Evolutionary conservation across 1,140 invertebrate genomes (phyloP), one percentile per base, ranked within the genome.

Genomic region (Aphelenchoides besseyi): DNA sequence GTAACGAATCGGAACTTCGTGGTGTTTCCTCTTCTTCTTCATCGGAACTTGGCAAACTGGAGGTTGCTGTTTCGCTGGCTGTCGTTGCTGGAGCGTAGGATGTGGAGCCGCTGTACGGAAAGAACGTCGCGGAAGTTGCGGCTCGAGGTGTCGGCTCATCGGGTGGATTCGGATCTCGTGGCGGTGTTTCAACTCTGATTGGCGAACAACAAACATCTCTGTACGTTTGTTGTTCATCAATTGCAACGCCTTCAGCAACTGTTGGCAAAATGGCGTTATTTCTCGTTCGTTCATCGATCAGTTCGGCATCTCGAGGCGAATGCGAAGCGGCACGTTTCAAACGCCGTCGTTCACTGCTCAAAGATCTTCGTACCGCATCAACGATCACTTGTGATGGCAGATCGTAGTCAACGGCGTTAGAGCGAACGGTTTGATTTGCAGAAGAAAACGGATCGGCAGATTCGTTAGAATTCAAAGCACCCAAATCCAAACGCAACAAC

Each of bases 21-120:
- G 63, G 63, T 16, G 63, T 32, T 18, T 36, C 32, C n/a, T 66
- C 63, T 37, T 66, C 63, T 29, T 66, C 63, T 30, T 59, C 55
- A 30, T 29, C 32, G 30, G 30, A 33, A 1, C n/a, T 36, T 26
- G 36, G 30, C n/a, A 30, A 1, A 8, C 32, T 66, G 18, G 30
- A 33, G 9, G 32, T 16, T 12, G 32, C 9, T 18, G 16, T 12
- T n/a, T 29, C 12, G 2, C 16, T 36, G 1, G 63, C 36, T 12
- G 16, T 29, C 63, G 63, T 18, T 2, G 30, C 12, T 18, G 63
- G 63, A 12, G 30, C 30, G 3, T 41, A 66, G 12, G 32, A 36
- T 2, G 63, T 66, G 1, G 63, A 26, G 12, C 63, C 63, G 16
- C 16, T 18, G 32, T 66, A 66, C 0, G 63, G 63, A 32, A 66